phyloP scores from a whole-genome alignment of 1,140 invertebrate genomes.

The Conus ventricosus region DNA sequence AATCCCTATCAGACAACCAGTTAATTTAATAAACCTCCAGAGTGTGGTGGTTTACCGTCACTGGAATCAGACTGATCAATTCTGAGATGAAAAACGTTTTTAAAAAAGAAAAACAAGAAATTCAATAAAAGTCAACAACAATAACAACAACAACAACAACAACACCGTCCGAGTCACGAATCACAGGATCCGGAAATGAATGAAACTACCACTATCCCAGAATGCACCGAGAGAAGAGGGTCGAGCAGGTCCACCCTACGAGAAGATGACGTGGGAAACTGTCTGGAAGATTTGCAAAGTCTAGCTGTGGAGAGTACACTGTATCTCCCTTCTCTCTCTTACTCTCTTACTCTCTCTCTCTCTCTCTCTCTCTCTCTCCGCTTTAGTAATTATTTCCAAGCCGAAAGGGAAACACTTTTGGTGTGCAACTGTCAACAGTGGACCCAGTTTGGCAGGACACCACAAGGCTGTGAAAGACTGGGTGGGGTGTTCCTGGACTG shows the following conservation, averaged over 20 bases:
- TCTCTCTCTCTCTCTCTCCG: not conserved
- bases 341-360: not conserved
- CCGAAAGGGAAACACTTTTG: not conserved
- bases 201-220: not conserved
- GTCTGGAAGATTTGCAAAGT: not conserved
- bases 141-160: not conserved
- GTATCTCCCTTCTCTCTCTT: not conserved
- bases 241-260: not conserved
- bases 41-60: too few relatives aligned
- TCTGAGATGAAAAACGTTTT: too few relatives aligned
- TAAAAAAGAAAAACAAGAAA: not conserved
- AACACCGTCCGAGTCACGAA: too few relatives aligned
- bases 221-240: not conserved
- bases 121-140: not conserved
- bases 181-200: not conserved
- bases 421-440: not conserved
- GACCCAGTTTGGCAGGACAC: not conserved
- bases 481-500: too few relatives aligned
- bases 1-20: too few relatives aligned
- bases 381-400: not conserved
- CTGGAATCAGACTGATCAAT: too few relatives aligned
- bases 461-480: not conserved
- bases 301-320: not conserved
- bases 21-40: too few relatives aligned
- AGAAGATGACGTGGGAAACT: not conserved